Evolutionary conservation across 1,140 invertebrate species (phyloP).

Genomic region (Pogonomyrmex californicus): DNA sequence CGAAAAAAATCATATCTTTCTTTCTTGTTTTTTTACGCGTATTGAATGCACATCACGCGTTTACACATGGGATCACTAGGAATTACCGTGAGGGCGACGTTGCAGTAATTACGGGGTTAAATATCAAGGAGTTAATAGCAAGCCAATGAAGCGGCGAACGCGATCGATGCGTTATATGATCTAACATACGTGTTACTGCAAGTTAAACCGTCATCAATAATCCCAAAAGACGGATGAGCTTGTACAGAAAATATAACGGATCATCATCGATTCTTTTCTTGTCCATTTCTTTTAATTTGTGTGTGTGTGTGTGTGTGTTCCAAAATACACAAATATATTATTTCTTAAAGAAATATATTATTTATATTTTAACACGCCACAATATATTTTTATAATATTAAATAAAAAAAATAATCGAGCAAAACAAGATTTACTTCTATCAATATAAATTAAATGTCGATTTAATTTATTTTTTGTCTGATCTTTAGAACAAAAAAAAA

Average conservation of each 20-base stretch:
- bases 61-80: slow-evolving; percentile 38
- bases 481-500: too few species aligned
- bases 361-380: background rate
- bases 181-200: slow-evolving; percentile 34
- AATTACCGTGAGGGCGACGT: slow-evolving; percentile 64
- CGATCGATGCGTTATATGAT: slow-evolving; percentile 46
- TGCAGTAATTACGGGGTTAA: slow-evolving; percentile 84
- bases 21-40: background rate
- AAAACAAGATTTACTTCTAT: too few species aligned
- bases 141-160: slow-evolving; percentile 79
- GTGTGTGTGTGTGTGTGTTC: background rate
- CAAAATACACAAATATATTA: background rate
- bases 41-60: slow-evolving; percentile 18
- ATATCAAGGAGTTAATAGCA: slow-evolving; percentile 83
- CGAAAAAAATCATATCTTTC: background rate
- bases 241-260: slow-evolving; percentile 34
- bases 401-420: too few species aligned
- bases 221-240: slow-evolving; percentile 59
- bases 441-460: too few species aligned
- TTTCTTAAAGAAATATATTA: background rate
- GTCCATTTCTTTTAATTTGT: slow-evolving; percentile 16
- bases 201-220: slow-evolving; percentile 49
- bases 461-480: too few species aligned
- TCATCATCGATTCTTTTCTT: background rate
- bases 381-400: background rate